Base-by-base conservation (phyloP, 2,797 vertebrate species). In the Alosa sapidissima region DNA sequence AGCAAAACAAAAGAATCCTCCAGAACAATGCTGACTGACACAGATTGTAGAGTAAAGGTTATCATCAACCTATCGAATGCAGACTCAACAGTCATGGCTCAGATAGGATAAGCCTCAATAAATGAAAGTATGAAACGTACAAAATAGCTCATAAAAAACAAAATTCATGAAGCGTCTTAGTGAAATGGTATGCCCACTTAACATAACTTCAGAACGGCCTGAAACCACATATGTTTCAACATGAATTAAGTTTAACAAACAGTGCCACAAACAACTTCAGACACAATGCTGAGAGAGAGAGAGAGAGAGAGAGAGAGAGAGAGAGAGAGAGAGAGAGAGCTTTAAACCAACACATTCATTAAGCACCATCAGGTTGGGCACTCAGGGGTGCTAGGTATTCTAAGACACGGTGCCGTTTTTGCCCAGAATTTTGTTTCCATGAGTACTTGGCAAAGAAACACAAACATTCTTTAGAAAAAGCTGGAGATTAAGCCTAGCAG, bases 391-490 rank as follows among this genome's bases (percentile, higher is more conserved):
- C 14, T 45, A 45, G 36, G 68, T 45, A 36, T 45, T 78, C 36
- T 45, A 19, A 78, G 72, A 47, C 36, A 47, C 19, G 16, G 16
- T 47, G 72, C 1, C 8, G 58, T 45, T 78, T 78, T 72, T 78
- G 72, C 72, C 48, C 72, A 68, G 36, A 58, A 58, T 36, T 52
- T 28, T 16, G 81, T 78, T 87, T 83, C 83, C 83, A 81, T 68
- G 82, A 78, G 83, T 81, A 86, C 48, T 21, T n/a, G n/a, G 58
- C n/a, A 21, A 9, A 82, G 24, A 58, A 83, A 78, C 68, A 75
- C 51, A 86, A 62, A 84, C 62, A 75, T 62, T 41, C 84, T 82
- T 85, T 55, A 68, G 52, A 81, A 45, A 72, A 8, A 72, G 36
- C 72, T 47, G 72, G 41, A 19, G 36, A 78, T 78, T 45, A 78